Percentiles rank a stretch among this genome's conserved stretches.
phyloP scores from a whole-genome alignment of 2,797 vertebrate species.

The Sebastes jordani region DNA sequence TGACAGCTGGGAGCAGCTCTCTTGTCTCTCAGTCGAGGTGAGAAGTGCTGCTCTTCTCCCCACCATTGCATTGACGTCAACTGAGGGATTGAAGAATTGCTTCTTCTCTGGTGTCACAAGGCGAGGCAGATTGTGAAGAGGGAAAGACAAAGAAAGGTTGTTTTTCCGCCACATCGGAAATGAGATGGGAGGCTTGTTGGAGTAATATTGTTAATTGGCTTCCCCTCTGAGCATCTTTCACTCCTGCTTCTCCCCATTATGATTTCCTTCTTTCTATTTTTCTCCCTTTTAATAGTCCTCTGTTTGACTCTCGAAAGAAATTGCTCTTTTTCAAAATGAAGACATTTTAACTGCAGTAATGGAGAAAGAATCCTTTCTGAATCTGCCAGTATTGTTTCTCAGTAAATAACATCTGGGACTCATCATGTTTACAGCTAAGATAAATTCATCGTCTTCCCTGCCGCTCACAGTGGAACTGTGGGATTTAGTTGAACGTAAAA shows the following conservation, averaged over 20 bases:
- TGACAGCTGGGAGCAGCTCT: slow-evolving; percentile 33
- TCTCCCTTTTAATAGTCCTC: not conserved
- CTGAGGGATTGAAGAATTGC: slow-evolving; percentile 19
- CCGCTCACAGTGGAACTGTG: not conserved
- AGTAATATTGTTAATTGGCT: not conserved
- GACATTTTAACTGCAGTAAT: not conserved
- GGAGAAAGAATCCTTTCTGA: not conserved
- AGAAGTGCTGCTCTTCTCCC: slow-evolving; percentile 35
- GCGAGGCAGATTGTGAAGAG: not conserved
- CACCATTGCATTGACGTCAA: slow-evolving; percentile 7
- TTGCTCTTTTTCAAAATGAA: not conserved
- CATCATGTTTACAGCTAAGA: slow-evolving; percentile 1
- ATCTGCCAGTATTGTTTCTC: not conserved
- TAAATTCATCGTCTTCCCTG: not conserved
- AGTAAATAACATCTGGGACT: slow-evolving; percentile 10
- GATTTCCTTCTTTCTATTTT: not conserved
- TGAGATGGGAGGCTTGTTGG: not conserved
- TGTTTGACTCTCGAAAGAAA: not conserved
- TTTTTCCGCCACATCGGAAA: slow-evolving; percentile 7
- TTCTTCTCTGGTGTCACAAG: not conserved
- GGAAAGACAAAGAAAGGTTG: not conserved
- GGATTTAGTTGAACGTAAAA: not conserved
- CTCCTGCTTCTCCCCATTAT: not conserved
- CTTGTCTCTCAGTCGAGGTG: slow-evolving; percentile 22
- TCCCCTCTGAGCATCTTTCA: slow-evolving; percentile 1